Conservation (phyloP, 2,888 invertebrate species). For the Lasioglossum oenotherae region DNA sequence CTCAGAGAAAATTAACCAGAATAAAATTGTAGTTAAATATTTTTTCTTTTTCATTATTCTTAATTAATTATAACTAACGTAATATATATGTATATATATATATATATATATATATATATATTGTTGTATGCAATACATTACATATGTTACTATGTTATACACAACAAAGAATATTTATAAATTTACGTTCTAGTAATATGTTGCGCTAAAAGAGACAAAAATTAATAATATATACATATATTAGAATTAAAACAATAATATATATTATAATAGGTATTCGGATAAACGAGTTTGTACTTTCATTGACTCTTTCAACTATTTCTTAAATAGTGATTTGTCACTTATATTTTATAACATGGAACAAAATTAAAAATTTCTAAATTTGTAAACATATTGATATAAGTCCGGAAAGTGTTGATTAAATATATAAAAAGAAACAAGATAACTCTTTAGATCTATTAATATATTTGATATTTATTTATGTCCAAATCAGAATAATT, state of each 20-base stretch:
- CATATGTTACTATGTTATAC: neutral
- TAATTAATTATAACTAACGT: neutral
- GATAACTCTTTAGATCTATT: conserved; percentile 18
- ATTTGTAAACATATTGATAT: conserved; percentile 34
- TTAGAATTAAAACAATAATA: neutral
- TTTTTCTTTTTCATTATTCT: neutral
- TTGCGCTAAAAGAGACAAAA: neutral
- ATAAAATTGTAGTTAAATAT: conserved; percentile 3
- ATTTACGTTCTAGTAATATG: neutral
- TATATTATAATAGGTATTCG: conserved; percentile 21
- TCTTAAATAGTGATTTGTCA: conserved; percentile 30
- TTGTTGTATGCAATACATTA: neutral
- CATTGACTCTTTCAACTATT: conserved; percentile 31
- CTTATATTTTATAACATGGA: conserved; percentile 29
- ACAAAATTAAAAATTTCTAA: conserved; percentile 22
- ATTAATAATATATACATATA: neutral
- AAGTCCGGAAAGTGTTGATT: conserved; percentile 21
- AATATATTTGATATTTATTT: conserved; percentile 26
- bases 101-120: neutral
- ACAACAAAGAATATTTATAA: conserved; percentile 1
- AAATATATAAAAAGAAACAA: conserved; percentile 16
- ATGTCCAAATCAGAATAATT: conserved; percentile 7
- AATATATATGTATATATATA: neutral
- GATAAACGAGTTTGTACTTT: conserved; percentile 53
- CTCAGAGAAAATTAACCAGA: neutral